These are phyloP conservation scores for Noctua janthina DNA, from an alignment of 2,888 invertebrate species.

Conservation along the genomic window DNA sequence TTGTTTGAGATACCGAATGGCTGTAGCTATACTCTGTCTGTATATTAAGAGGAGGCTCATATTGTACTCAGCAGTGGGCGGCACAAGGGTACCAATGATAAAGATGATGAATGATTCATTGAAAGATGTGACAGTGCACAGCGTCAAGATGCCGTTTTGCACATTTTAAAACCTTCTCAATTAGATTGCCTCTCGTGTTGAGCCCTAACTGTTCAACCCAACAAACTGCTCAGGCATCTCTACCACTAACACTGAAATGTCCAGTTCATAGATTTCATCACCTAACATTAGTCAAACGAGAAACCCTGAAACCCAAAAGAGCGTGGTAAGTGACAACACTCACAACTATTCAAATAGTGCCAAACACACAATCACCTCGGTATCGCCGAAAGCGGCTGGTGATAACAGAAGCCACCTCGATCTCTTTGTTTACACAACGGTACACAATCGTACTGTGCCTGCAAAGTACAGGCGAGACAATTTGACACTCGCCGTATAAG, in stretches of 20 bases:
- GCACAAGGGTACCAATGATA: background rate
- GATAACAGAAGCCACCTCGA: constrained; percentile 76
- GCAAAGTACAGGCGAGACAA: constrained; percentile 56
- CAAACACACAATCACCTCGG: constrained; percentile 64
- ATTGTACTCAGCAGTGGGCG: background rate
- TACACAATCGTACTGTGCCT: constrained; percentile 40
- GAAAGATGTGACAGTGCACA: background rate
- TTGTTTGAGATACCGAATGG: constrained; percentile 15
- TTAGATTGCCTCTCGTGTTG: background rate
- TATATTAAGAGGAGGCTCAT: background rate
- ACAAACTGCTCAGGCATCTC: background rate
- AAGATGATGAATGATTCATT: background rate
- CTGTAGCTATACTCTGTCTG: background rate
- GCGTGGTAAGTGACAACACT: background rate
- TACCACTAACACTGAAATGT: background rate
- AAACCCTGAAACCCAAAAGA: constrained; percentile 33
- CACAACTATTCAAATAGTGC: constrained; percentile 44
- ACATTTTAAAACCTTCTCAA: background rate
- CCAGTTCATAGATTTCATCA: constrained; percentile 36
- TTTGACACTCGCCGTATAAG: constrained; percentile 79
- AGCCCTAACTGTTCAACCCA: too few species aligned
- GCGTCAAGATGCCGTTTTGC: background rate
- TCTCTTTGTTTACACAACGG: constrained; percentile 69
- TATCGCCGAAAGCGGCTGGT: constrained; percentile 60
- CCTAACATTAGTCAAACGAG: constrained; percentile 18